These are phyloP conservation scores for Tringa solitaria DNA, from an alignment of 2,113 vertebrate genomes.

Conservation along the genomic window DNA sequence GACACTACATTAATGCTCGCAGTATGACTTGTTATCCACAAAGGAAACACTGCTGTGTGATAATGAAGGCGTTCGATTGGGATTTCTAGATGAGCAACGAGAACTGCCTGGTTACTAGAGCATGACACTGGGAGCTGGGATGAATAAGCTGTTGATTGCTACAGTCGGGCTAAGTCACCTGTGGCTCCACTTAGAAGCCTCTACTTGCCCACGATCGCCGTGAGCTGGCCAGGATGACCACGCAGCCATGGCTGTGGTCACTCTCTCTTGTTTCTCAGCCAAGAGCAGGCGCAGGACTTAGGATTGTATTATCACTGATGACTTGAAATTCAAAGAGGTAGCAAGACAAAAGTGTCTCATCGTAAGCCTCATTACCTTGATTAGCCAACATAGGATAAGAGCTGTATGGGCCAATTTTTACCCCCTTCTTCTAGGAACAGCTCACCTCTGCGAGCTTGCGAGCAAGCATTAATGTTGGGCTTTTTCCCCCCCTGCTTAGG, in stretches of 20 bases:
- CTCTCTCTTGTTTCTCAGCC: not conserved
- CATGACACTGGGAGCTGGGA: not conserved
- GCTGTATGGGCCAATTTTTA: not conserved
- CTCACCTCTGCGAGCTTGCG: not conserved
- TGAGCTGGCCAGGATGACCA: accelerated
- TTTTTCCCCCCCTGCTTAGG: not conserved
- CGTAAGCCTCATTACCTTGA: not conserved
- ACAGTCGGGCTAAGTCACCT: not conserved
- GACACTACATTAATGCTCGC: not conserved
- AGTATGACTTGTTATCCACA: conserved; percentile 41
- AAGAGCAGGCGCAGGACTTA: not conserved
- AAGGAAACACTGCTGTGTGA: conserved; percentile 43
- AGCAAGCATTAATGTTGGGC: not conserved
- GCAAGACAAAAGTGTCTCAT: not conserved
- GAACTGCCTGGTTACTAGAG: conserved; percentile 36
- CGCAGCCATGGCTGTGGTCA: accelerated
- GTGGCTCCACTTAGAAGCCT: not conserved
- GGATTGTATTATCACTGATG: accelerated
- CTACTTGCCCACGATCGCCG: accelerated
- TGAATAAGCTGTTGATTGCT: conserved; percentile 23
- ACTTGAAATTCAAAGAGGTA: accelerated
- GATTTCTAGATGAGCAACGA: conserved; percentile 43
- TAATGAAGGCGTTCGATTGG: conserved; percentile 45
- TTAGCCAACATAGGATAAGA: not conserved
- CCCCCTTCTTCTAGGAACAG: not conserved